phyloP scores from a whole-genome alignment of 2,113 vertebrate genomes.

The Poicephalus meyeri region DNA sequence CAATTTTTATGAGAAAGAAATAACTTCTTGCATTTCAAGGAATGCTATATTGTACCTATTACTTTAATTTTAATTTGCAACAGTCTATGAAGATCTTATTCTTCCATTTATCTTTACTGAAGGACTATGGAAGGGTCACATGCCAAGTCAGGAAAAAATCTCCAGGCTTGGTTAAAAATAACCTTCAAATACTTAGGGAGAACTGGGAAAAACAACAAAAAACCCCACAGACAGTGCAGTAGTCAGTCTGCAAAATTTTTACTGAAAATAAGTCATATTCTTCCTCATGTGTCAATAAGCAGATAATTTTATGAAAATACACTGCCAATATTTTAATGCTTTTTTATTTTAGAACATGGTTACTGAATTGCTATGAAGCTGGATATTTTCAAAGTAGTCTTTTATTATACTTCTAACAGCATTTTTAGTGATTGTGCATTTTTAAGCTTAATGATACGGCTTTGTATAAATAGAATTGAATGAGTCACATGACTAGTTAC shows the following conservation, averaged over 20 bases:
- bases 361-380: conserved; percentile 8
- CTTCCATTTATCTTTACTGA: not conserved
- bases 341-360: conserved; percentile 16
- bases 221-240: not conserved
- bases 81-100: not conserved
- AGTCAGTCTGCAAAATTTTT: not conserved
- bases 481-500: conserved; percentile 25
- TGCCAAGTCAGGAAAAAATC: not conserved
- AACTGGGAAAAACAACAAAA: not conserved
- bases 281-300: conserved; percentile 28
- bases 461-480: conserved; percentile 61
- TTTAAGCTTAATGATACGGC: conserved; percentile 54
- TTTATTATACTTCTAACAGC: conserved; percentile 37
- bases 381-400: conserved; percentile 41
- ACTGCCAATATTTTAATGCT: not conserved
- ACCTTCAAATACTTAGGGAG: not conserved
- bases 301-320: conserved; percentile 34
- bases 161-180: not conserved
- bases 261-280: not conserved
- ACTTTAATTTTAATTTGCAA: not conserved
- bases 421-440: conserved; percentile 45
- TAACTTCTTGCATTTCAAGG: not conserved
- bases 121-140: not conserved
- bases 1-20: not conserved
- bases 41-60: not conserved